Evolutionary conservation across 1,140 invertebrate genomes (phyloP), one percentile per base, ranked within the genome.

Genomic region (Platyscapa corneri): DNA sequence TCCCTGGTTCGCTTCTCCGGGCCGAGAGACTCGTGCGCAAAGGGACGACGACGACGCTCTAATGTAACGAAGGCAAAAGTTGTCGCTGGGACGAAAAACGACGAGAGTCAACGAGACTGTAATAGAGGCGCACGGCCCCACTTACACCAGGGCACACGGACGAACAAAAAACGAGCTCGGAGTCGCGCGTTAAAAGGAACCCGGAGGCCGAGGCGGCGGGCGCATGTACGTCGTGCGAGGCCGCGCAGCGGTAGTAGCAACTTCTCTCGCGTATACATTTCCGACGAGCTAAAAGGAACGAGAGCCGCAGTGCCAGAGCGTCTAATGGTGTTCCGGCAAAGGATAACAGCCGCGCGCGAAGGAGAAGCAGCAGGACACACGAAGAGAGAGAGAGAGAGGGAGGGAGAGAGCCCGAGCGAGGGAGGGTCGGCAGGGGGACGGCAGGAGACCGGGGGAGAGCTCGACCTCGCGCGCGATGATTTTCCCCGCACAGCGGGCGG

Each of bases 161-260:
- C 74, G n/a, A 7, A 49, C 12, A 60, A 87, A 74, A 72, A 87
- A 88, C 83, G 74, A 84, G 86, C 86, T 79, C 49, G 30, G 85
- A 72, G 37, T n/a, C 42, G 56, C 87, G 86, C 86, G 46, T 16
- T 64, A 83, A 83, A 64, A 83, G 53, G 82, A 30, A 83, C 49
- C 39, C 67, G 67, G 86, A 86, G 82, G 84, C 83, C 85, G 85
- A 86, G 85, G n/a, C n/a, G n/a, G n/a, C n/a, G n/a, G n/a, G n/a
- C n/a, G 39, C 34, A 16, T 53, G 18, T 20, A 20, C 49, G 49
- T 53, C 18, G 5, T 60, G 56, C 56, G 56, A 87, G 85, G 75
- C 37, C 39, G 67, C 67, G 67, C 67, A 72, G 67, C 67, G 67
- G 70, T 74, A 88, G 74, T 27, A 7, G 75, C n/a, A 27, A 32